These are phyloP conservation scores for Pangasianodon gigas DNA, from an alignment of 2,113 vertebrate genomes.

Conservation along the genomic window DNA sequence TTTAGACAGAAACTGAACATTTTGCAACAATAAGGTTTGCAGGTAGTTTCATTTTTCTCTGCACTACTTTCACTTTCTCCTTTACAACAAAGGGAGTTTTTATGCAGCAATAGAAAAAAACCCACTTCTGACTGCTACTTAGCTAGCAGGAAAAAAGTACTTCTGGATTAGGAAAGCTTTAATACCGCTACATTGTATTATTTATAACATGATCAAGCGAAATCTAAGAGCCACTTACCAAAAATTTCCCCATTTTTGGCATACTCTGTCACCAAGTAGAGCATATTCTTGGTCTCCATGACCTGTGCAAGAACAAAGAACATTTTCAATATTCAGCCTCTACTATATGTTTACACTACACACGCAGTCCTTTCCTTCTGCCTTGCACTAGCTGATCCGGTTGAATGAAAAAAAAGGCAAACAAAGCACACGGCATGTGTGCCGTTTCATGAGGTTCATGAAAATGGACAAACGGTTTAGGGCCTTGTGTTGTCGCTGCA, in stretches of 20 bases:
- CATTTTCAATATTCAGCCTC: neutral
- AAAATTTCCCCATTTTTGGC: slow-evolving; percentile 94
- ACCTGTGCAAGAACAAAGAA: slow-evolving; percentile 77
- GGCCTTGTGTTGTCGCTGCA: neutral
- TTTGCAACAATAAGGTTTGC: neutral
- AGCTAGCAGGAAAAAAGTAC: neutral
- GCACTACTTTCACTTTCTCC: slow-evolving; percentile 16
- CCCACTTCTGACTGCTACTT: neutral
- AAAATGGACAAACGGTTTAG: slow-evolving; percentile 10
- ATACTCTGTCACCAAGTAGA: slow-evolving; percentile 97
- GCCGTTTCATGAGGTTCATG: neutral
- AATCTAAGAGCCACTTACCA: slow-evolving; percentile 43
- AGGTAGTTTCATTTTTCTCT: slow-evolving; percentile 9
- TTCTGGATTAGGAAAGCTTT: neutral
- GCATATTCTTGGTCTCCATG: slow-evolving; percentile 99
- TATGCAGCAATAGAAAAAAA: neutral
- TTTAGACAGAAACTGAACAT: neutral
- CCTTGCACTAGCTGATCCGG: neutral
- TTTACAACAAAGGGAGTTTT: slow-evolving; percentile 1
- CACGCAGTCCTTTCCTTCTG: slow-evolving; percentile 5
- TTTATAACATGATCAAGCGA: neutral
- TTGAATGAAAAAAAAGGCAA: slow-evolving; percentile 24
- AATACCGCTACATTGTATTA: neutral
- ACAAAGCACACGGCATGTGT: neutral
- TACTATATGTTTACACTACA: neutral